phyloP scores from a whole-genome alignment of 2,113 vertebrate species.

The Tretioscincus oriximinensis region DNA sequence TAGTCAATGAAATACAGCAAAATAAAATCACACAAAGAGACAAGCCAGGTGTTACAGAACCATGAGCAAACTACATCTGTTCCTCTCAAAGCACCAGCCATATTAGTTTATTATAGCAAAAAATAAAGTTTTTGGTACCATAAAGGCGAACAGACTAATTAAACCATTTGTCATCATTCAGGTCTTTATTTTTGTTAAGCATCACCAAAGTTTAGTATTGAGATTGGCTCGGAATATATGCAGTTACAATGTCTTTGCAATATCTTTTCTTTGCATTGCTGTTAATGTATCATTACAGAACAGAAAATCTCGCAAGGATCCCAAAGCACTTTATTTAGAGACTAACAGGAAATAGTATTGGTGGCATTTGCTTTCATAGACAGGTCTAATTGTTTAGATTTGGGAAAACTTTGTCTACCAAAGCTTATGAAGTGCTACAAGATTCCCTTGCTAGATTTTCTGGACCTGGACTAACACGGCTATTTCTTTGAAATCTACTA shows the following conservation, averaged over 20 bases:
- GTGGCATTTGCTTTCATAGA: no score
- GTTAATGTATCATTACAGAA: background rate
- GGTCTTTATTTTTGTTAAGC: background rate
- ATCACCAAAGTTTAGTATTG: background rate
- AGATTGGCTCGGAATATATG: background rate
- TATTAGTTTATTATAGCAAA: background rate
- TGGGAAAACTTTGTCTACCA: no score
- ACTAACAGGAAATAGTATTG: no score
- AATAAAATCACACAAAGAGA: background rate
- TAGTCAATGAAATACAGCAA: background rate
- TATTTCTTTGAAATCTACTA: no score
- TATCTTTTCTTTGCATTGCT: background rate
- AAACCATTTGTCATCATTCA: background rate
- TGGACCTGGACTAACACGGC: no score
- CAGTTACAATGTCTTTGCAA: conserved; percentile 3
- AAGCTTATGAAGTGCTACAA: no score
- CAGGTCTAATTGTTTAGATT: no score
- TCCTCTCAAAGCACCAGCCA: background rate
- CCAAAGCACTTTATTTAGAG: no score
- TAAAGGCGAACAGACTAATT: background rate
- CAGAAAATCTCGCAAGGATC: no score
- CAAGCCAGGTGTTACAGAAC: background rate
- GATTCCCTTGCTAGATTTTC: no score
- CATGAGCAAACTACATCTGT: background rate
- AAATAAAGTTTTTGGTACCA: background rate